phyloP scores from a whole-genome alignment of 2,113 vertebrate genomes.

The Sigmodon hispidus region DNA sequence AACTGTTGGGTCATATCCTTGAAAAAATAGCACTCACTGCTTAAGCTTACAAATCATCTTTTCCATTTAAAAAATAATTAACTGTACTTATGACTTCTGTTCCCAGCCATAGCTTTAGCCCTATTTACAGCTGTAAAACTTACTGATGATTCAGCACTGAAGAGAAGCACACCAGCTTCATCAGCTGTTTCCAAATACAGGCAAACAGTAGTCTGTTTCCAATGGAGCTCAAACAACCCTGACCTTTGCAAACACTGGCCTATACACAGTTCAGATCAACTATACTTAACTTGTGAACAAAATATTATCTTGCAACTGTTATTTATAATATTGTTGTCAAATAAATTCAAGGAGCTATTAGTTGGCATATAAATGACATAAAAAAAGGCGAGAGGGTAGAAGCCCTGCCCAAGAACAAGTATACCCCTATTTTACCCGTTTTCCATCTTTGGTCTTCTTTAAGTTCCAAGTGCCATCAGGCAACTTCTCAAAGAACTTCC shows the following conservation, averaged over 20 bases:
- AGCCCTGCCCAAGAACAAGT: neutral
- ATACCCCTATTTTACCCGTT: constrained; percentile 90
- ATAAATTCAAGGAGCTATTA: neutral
- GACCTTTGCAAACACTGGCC: neutral
- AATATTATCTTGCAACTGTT: neutral
- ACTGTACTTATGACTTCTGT: neutral
- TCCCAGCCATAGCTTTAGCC: neutral
- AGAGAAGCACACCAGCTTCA: neutral
- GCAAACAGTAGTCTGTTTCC: neutral
- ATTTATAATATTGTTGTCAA: neutral
- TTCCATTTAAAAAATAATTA: neutral
- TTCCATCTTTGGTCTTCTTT: constrained; percentile 99
- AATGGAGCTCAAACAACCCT: constrained; percentile 3
- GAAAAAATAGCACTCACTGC: neutral
- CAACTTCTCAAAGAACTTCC: constrained; percentile 99
- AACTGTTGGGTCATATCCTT: neutral
- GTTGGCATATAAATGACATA: neutral
- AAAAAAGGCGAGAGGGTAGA: neutral
- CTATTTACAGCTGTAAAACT: neutral
- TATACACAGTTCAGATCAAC: neutral
- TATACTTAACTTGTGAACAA: neutral
- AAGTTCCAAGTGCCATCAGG: constrained; percentile 99
- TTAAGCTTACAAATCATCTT: neutral
- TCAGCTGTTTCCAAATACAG: neutral
- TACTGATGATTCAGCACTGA: neutral